phyloP scores from a whole-genome alignment of 2,888 invertebrate species.

The Dermolepida albohirtum region DNA sequence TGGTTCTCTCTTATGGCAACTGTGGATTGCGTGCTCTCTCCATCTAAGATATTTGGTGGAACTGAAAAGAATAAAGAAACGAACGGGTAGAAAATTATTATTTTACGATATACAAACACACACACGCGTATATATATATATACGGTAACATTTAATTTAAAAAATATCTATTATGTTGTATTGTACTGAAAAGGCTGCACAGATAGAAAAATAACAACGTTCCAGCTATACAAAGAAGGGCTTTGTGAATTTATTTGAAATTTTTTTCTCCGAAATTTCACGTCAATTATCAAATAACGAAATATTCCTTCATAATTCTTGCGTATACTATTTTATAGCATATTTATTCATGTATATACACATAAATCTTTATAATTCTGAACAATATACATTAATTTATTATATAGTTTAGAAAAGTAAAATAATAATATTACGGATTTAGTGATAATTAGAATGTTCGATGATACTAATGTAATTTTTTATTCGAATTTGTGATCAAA shows the following conservation, averaged over 20 bases:
- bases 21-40: conserved; percentile 90
- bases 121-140: not conserved
- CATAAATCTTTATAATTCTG: too few relatives aligned
- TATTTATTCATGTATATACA: too few relatives aligned
- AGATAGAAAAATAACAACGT: conserved; percentile 15
- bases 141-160: conserved; percentile 23
- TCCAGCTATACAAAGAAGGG: conserved; percentile 2
- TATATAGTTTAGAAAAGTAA: too few relatives aligned
- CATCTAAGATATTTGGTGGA: conserved; percentile 92
- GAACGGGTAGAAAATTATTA: conserved; percentile 20
- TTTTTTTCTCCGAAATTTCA: too few relatives aligned
- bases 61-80: conserved; percentile 71
- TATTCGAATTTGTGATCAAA: too few relatives aligned
- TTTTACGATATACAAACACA: conserved; percentile 7
- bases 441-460: too few relatives aligned
- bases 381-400: too few relatives aligned
- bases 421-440: too few relatives aligned
- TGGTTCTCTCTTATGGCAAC: conserved; percentile 94
- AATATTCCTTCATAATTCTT: too few relatives aligned
- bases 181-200: not conserved
- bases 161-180: conserved; percentile 15
- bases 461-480: too few relatives aligned
- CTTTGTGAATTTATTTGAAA: not conserved
- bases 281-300: too few relatives aligned
- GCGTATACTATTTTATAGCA: too few relatives aligned